Base-by-base conservation (phyloP, 2,113 vertebrate species). In the Mola mola region DNA sequence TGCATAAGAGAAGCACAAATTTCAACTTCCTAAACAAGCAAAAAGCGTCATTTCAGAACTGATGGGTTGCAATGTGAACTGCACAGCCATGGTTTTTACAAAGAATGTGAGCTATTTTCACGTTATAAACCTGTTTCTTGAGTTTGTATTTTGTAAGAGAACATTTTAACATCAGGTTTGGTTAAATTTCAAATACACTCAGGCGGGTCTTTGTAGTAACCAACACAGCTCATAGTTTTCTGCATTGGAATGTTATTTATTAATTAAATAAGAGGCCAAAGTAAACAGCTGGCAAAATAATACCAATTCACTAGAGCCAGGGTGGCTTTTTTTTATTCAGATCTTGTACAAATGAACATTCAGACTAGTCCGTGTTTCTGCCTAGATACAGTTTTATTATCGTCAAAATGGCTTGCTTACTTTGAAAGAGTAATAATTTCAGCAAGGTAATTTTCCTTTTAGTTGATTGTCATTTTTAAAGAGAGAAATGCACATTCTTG, bases 1-100 rank as follows among this genome's bases (percentile, higher is more conserved):
- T 68, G 72, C 80, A 75, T 85, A 73, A 80, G 83, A 43, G 73
- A 92, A 92, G 89, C 90, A 92, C 91, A 91, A 85, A 81, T 81
- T 88, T 78, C 66, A 21, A 55, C 60, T 88, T 87, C 61, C 55
- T 79, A 68, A 69, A 81, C 34, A 58, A 84, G 69, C 49, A 20
- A 58, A 81, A 61, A 46, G 52, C 24, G 44, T 37, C 33, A 58
- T 65, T 73, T 75, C 8, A 65, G 61, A 61, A 44, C 10, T 11
- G 36, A 58, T 36, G 38, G 31, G 55, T 58, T 72, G 36, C 6
- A 1, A n/a, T 69, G 37, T 40, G 41, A 6, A 49, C 20, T 46
- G 25, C 31, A 38, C 21, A 62, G 40, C 34, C 7, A 28, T 15
- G 7, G 1, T 60, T 72, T 72, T 68, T 42, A 41, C 4, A 44